phyloP scores from a whole-genome alignment of 2,797 vertebrate genomes.

The Carduelis carduelis region DNA sequence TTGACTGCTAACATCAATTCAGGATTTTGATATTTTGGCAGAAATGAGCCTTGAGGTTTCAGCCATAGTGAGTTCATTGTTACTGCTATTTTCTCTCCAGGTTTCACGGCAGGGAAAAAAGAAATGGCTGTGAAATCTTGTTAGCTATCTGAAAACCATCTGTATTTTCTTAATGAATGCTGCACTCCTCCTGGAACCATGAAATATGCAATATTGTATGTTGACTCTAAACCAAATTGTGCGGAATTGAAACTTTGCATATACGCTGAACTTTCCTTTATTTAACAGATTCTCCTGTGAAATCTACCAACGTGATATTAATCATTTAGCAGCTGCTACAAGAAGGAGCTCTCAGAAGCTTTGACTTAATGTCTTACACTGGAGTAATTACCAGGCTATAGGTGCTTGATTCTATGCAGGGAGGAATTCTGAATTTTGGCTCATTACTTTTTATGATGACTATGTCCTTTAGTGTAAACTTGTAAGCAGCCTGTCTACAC shows the following conservation, averaged over 20 bases:
- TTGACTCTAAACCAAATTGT: constrained; percentile 51
- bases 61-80: background rate
- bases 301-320: constrained; percentile 40
- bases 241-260: background rate
- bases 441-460: constrained; percentile 15
- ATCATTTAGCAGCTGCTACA: constrained; percentile 47
- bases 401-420: background rate
- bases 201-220: constrained; percentile 40
- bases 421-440: background rate
- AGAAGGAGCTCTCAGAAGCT: constrained; percentile 27
- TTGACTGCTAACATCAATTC: background rate
- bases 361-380: background rate
- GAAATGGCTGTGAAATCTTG: constrained; percentile 41
- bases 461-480: background rate
- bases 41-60: constrained; percentile 26
- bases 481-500: constrained; percentile 3
- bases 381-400: constrained; percentile 25
- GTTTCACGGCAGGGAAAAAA: constrained; percentile 29
- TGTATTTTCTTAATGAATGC: constrained; percentile 24
- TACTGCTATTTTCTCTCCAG: constrained; percentile 2
- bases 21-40: constrained; percentile 33
- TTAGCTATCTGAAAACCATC: constrained; percentile 43
- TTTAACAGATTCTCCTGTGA: constrained; percentile 43
- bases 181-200: constrained; percentile 24
- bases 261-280: constrained; percentile 4